phyloP scores from a whole-genome alignment of 2,888 invertebrate genomes.

The Dusona sp. region DNA sequence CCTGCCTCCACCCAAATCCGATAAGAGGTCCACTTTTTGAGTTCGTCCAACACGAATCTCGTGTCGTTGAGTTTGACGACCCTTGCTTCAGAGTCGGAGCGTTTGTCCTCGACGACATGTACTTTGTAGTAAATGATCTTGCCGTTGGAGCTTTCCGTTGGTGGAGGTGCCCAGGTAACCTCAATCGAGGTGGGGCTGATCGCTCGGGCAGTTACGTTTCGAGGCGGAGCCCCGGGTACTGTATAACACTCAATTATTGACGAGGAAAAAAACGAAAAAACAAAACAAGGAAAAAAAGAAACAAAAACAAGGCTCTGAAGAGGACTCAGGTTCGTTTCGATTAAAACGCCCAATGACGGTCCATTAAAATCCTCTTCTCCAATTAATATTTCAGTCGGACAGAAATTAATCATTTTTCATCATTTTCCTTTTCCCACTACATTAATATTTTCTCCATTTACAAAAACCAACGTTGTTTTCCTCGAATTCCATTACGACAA shows the following conservation, averaged over 20 bases:
- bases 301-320: conserved; percentile 70
- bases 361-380: conserved; percentile 48
- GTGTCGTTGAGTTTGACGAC: conserved; percentile 93
- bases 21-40: conserved; percentile 98
- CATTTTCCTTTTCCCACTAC: not conserved
- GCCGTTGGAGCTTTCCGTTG: conserved; percentile 95
- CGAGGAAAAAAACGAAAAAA: conserved; percentile 82
- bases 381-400: not conserved
- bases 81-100: conserved; percentile 93
- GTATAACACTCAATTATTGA: conserved; percentile 85
- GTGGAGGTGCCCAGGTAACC: conserved; percentile 97
- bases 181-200: conserved; percentile 95
- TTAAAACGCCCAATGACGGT: conserved; percentile 75
- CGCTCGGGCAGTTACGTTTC: conserved; percentile 95
- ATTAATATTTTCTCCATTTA: not conserved
- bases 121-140: conserved; percentile 98
- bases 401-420: not conserved
- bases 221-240: conserved; percentile 99
- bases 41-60: conserved; percentile 93
- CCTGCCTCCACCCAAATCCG: conserved; percentile 98
- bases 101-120: conserved; percentile 93
- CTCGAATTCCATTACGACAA: not conserved
- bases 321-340: conserved; percentile 62
- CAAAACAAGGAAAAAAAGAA: conserved; percentile 60
- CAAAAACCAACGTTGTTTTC: not conserved